Percentiles rank a stretch among this genome's conserved stretches.
These are phyloP conservation scores for Megaptera novaeangliae DNA, from an alignment of 2,113 vertebrate species.

Conservation along the genomic window DNA sequence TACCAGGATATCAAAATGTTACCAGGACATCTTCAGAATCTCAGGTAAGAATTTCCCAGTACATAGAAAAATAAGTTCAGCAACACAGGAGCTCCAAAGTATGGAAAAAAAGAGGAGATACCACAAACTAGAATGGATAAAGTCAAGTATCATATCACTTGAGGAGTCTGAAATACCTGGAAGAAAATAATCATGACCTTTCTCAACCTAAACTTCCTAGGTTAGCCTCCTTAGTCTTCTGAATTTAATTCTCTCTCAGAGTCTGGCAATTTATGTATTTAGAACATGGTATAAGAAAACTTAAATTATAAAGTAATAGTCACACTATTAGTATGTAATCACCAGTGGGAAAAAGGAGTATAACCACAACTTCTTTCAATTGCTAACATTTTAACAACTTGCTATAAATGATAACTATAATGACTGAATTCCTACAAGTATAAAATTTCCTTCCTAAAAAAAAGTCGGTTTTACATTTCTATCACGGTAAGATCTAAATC, in stretches of 20 bases:
- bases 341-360: background rate
- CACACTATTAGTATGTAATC: background rate
- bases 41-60: background rate
- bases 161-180: background rate
- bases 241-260: background rate
- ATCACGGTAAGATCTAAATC: background rate
- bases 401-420: background rate
- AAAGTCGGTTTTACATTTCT: constrained; percentile 2
- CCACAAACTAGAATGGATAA: background rate
- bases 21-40: background rate
- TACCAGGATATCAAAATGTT: background rate
- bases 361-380: background rate
- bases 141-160: background rate
- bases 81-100: background rate
- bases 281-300: background rate
- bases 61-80: background rate
- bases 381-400: constrained; percentile 14
- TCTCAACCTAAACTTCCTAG: background rate
- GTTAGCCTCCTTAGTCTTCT: background rate
- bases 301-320: constrained; percentile 8
- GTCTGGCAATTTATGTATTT: background rate
- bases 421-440: background rate
- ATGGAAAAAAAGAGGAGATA: background rate
- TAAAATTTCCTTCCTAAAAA: background rate
- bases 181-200: background rate